phyloP scores from a whole-genome alignment of 2,888 invertebrate genomes.

The Molorchus minor region DNA sequence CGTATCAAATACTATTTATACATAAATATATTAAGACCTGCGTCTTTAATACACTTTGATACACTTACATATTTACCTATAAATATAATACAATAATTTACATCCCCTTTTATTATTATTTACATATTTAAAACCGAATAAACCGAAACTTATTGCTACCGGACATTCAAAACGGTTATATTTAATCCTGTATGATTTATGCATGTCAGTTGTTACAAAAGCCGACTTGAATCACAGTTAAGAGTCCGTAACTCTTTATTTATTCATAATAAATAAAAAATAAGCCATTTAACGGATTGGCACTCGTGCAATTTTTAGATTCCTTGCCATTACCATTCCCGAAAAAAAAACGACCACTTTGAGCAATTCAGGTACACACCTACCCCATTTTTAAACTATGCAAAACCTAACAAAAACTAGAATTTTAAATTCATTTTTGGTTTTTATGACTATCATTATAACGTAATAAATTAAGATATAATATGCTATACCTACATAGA shows the following conservation, averaged over 20 bases:
- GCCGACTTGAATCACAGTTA: background rate
- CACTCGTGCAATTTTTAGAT: constrained; percentile 1
- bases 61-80: constrained; percentile 11
- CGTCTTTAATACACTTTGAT: constrained; percentile 18
- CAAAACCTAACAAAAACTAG: no score
- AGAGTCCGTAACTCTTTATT: background rate
- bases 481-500: no score
- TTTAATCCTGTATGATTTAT: background rate
- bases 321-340: no score
- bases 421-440: no score
- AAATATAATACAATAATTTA: constrained; percentile 23
- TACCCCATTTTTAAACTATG: no score
- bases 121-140: constrained; percentile 7
- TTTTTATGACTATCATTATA: no score
- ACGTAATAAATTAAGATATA: no score
- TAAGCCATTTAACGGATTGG: background rate
- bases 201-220: background rate
- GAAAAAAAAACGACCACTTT: no score
- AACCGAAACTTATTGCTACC: constrained; percentile 3
- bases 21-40: constrained; percentile 9
- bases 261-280: background rate
- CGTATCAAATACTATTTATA: constrained; percentile 22
- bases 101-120: constrained; percentile 12
- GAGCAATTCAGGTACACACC: no score
- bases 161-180: background rate